These are phyloP conservation scores for Strigamia maritima DNA, from an alignment of 2,888 invertebrate genomes.

Conservation along the genomic window DNA sequence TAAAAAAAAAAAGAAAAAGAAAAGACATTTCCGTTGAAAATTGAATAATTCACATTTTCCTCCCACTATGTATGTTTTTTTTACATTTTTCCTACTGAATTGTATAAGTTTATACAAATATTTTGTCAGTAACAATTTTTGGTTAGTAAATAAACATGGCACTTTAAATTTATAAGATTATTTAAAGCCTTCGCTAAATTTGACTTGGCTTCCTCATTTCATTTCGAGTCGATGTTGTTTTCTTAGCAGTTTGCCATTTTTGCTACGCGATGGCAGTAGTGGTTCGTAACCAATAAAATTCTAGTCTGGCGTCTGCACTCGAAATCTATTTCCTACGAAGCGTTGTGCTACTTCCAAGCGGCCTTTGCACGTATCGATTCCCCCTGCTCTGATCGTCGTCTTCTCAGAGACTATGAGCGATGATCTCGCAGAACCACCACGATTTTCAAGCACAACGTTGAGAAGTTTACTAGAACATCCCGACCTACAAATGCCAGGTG, in stretches of 20 bases:
- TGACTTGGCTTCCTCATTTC: background rate
- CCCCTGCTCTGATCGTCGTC: constrained; percentile 10
- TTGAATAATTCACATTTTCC: background rate
- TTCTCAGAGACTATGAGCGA: constrained; percentile 24
- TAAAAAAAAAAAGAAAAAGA: background rate
- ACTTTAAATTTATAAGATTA: background rate
- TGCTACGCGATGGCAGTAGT: background rate
- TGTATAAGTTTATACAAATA: background rate
- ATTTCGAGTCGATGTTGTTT: background rate
- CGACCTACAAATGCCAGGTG: constrained; percentile 29
- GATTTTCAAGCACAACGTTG: constrained; percentile 18
- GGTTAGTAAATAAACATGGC: background rate
- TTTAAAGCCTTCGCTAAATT: constrained; percentile 2
- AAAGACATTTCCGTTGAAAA: background rate
- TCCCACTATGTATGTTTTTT: background rate
- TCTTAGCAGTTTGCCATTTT: background rate
- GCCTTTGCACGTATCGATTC: constrained; percentile 4
- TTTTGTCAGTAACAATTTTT: background rate
- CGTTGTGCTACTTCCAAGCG: background rate
- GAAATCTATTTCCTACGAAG: background rate
- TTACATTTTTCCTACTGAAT: background rate
- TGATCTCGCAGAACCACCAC: constrained; percentile 25
- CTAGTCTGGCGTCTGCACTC: background rate
- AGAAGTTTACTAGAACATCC: constrained; percentile 22
- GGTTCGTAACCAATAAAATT: background rate